These are phyloP conservation scores for Macrocentrus cingulum DNA, from an alignment of 1,140 invertebrate genomes.

Conservation along the genomic window DNA sequence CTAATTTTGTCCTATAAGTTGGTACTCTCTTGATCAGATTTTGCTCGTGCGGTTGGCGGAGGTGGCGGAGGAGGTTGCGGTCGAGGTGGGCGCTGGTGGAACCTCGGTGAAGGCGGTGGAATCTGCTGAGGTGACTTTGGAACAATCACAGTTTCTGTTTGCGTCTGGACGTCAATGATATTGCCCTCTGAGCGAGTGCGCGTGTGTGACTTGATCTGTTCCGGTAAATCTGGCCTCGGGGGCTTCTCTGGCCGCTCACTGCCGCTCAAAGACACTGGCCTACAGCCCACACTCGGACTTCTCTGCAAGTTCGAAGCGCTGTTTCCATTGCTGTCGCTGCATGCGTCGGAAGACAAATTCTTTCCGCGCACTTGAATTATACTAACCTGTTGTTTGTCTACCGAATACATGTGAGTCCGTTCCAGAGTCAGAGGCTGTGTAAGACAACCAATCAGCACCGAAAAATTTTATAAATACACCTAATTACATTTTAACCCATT, in stretches of 20 bases:
- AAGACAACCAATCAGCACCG: not conserved
- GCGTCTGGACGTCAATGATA: constrained; percentile 56
- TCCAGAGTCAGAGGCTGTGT: constrained; percentile 61
- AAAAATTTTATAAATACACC: no score
- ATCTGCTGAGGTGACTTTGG: constrained; percentile 45
- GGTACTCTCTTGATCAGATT: constrained; percentile 56
- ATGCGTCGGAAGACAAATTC: constrained; percentile 29
- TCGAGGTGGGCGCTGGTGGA: constrained; percentile 51
- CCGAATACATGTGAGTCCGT: constrained; percentile 68
- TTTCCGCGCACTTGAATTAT: constrained; percentile 65
- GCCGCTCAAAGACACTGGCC: constrained; percentile 51
- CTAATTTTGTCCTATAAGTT: constrained; percentile 44
- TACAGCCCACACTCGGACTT: constrained; percentile 54
- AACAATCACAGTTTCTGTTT: constrained; percentile 43
- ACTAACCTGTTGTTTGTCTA: constrained; percentile 71
- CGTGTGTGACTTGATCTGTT: constrained; percentile 48
- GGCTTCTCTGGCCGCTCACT: constrained; percentile 55
- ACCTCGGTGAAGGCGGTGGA: constrained; percentile 48
- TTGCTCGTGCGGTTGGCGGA: constrained; percentile 46
- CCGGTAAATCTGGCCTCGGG: constrained; percentile 49
- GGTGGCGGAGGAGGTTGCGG: constrained; percentile 57
- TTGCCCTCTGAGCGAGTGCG: constrained; percentile 60
- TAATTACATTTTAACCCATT: not conserved
- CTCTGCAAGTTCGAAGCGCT: constrained; percentile 54
- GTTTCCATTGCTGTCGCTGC: constrained; percentile 50